phyloP scores from a whole-genome alignment of 37 sponge, comb jelly and placozoan species.

The Beroe forskalii region DNA sequence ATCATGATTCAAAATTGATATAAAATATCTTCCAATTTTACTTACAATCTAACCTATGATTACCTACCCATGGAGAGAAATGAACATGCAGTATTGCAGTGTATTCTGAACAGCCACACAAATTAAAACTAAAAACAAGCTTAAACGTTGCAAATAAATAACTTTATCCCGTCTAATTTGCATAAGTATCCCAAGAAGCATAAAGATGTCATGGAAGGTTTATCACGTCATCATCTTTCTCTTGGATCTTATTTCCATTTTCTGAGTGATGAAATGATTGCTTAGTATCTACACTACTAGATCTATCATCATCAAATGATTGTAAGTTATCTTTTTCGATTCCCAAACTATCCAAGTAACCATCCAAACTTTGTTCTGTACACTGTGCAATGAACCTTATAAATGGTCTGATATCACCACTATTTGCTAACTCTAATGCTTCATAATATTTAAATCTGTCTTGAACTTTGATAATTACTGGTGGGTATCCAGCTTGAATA shows the following conservation, averaged over 20 bases:
- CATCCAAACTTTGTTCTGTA: conserved; percentile 68
- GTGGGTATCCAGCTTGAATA: conserved; percentile 69
- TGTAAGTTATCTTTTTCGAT: conserved; percentile 14
- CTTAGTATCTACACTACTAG: background rate
- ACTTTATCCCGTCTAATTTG: too few relatives aligned
- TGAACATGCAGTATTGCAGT: too few relatives aligned
- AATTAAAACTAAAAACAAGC: too few relatives aligned
- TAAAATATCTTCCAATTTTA: too few relatives aligned
- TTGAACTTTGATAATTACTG: conserved; percentile 66
- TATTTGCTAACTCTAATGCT: conserved; percentile 59
- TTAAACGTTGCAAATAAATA: too few relatives aligned
- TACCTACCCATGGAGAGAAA: too few relatives aligned
- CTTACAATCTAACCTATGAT: too few relatives aligned
- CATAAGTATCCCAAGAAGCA: too few relatives aligned
- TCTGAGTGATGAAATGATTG: background rate
- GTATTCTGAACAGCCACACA: too few relatives aligned
- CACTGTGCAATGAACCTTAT: conserved; percentile 66
- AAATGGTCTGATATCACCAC: conserved; percentile 69
- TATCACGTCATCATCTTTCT: conserved; percentile 56
- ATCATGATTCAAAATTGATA: too few relatives aligned
- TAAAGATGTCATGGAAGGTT: background rate
- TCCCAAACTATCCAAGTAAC: conserved; percentile 65
- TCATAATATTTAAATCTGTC: conserved; percentile 68
- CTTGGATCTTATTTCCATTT: background rate
- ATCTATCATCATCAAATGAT: background rate